phyloP scores from a whole-genome alignment of 2,888 invertebrate species.

The Stegana nigrithorax region DNA sequence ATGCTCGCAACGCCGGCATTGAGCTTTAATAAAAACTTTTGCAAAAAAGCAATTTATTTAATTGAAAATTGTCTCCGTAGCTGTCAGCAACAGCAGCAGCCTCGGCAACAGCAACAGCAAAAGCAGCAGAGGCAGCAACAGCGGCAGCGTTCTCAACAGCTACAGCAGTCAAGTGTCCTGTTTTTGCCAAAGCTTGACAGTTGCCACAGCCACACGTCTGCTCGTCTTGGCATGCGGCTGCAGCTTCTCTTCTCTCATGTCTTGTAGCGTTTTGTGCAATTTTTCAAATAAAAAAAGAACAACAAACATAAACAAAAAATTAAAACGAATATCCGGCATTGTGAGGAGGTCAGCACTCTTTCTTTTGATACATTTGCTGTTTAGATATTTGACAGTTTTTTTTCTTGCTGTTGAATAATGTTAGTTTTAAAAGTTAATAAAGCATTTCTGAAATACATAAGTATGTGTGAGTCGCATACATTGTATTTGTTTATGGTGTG shows the following conservation, averaged over 20 bases:
- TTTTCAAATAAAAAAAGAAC: too few species aligned
- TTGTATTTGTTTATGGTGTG: too few species aligned
- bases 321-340: too few species aligned
- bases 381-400: too few species aligned
- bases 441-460: too few species aligned
- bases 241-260: neutral
- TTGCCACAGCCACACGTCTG: neutral
- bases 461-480: too few species aligned
- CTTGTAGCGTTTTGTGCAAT: neutral
- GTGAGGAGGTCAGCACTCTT: too few species aligned
- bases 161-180: neutral
- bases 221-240: neutral
- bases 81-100: conserved; percentile 42
- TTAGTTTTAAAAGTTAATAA: too few species aligned
- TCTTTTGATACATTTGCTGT: too few species aligned
- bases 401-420: too few species aligned
- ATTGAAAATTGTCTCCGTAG: conserved; percentile 57
- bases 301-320: too few species aligned
- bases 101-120: neutral
- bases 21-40: neutral
- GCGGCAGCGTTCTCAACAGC: too few species aligned
- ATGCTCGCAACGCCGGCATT: neutral
- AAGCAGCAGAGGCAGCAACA: conserved; percentile 10
- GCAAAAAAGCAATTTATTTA: conserved; percentile 48
- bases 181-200: neutral